A percentile compares a stretch with the other conserved stretches of the same genome.
phyloP scores from a whole-genome alignment of 2,797 vertebrate species.

The Ataeniobius toweri region DNA sequence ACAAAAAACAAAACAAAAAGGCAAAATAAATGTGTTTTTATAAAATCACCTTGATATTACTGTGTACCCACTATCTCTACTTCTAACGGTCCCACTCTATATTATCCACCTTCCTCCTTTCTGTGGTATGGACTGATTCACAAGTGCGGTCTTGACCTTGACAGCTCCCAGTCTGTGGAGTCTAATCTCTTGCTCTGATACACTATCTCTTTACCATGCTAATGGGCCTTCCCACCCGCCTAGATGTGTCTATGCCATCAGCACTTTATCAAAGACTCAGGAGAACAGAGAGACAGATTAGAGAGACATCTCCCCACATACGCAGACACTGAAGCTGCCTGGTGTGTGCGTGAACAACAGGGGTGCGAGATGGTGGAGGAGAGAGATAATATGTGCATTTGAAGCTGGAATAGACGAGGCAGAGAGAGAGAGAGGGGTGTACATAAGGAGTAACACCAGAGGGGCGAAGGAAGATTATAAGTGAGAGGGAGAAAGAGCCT shows the following conservation, averaged over 20 bases:
- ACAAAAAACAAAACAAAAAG: constrained; percentile 6
- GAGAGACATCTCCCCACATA: constrained; percentile 54
- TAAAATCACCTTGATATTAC: constrained; percentile 33
- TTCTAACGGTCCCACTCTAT: constrained; percentile 22
- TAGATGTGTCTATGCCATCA: constrained; percentile 75
- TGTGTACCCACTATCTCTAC: constrained; percentile 19
- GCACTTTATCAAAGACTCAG: constrained; percentile 80
- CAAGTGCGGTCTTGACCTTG: constrained; percentile 83
- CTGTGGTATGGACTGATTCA: constrained; percentile 72
- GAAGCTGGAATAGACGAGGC: constrained; percentile 35
- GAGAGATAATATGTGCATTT: constrained; percentile 55
- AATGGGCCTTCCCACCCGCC: constrained; percentile 72
- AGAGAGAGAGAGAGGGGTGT: constrained; percentile 42
- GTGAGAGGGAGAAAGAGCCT: constrained; percentile 69
- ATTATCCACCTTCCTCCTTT: constrained; percentile 46
- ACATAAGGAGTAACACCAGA: constrained; percentile 56
- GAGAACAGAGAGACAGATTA: constrained; percentile 77
- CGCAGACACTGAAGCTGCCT: constrained; percentile 50
- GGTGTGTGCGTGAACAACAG: constrained; percentile 56
- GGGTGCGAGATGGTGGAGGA: constrained; percentile 49
- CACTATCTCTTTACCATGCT: constrained; percentile 82
- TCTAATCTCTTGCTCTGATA: constrained; percentile 82
- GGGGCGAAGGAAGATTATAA: constrained; percentile 67
- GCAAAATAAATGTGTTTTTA: constrained; percentile 16
- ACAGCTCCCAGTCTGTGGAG: constrained; percentile 76